Conservation (phyloP, 1,140 invertebrate genomes). For the Panulirus ornatus region DNA sequence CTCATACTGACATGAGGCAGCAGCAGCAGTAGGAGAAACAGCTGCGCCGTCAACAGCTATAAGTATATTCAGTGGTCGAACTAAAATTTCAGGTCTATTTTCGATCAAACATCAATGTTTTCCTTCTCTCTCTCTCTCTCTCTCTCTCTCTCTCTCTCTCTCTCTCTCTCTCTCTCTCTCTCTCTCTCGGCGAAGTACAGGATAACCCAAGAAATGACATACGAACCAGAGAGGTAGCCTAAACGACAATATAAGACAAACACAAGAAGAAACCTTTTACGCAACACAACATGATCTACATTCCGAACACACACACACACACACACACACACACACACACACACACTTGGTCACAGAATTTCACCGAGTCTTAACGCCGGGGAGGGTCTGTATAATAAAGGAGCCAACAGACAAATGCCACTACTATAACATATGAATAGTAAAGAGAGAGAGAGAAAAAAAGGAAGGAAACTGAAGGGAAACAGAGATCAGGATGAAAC, state of each 20-base stretch:
- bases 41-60: too few species aligned
- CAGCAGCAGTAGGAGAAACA: too few species aligned
- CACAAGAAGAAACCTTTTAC: not conserved
- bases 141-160: not conserved
- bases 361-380: too few species aligned
- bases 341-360: not conserved
- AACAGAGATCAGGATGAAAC: not conserved
- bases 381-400: too few species aligned
- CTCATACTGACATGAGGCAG: not conserved
- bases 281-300: too few species aligned
- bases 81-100: too few species aligned
- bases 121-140: conserved; percentile 19
- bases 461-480: not conserved
- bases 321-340: conserved; percentile 7
- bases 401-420: not conserved
- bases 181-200: not conserved
- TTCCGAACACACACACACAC: conserved; percentile 7
- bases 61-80: too few species aligned
- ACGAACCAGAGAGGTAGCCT: not conserved
- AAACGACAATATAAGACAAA: not conserved
- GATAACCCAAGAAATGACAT: not conserved
- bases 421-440: not conserved
- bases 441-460: too few species aligned
- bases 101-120: too few species aligned
- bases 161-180: not conserved